Evolutionary conservation across 2,113 vertebrate genomes (phyloP).

Genomic region (Neopipo cinnamomea): DNA sequence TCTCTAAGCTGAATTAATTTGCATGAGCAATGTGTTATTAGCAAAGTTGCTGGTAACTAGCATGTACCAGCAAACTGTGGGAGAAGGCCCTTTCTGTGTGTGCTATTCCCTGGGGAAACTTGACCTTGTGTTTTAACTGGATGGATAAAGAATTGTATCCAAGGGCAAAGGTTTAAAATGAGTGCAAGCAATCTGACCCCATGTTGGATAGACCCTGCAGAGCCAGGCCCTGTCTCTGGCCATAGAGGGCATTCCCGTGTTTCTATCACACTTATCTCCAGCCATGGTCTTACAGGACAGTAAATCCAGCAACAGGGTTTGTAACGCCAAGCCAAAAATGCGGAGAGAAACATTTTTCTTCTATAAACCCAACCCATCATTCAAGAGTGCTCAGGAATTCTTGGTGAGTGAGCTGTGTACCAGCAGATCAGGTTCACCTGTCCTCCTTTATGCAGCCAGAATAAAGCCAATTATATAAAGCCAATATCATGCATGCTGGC

Average conservation of each 20-base stretch:
- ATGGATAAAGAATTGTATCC: neutral
- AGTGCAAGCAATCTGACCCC: neutral
- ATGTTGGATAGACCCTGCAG: fast-evolving
- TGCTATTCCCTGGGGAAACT: neutral
- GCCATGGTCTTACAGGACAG: neutral
- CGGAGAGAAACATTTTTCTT: neutral
- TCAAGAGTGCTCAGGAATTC: neutral
- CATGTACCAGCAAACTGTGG: neutral
- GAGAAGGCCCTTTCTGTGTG: neutral
- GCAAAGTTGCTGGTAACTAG: conserved; percentile 13
- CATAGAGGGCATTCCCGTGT: neutral
- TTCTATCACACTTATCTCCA: neutral
- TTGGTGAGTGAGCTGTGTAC: neutral
- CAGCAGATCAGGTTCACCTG: fast-evolving
- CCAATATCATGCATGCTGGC: neutral
- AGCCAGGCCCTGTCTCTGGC: neutral
- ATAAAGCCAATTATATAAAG: fast-evolving
- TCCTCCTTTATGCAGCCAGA: neutral
- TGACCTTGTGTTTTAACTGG: neutral
- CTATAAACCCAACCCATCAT: neutral
- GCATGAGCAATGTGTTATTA: conserved; percentile 58
- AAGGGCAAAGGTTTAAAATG: neutral
- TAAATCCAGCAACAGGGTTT: neutral
- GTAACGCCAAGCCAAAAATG: neutral
- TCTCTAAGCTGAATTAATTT: conserved; percentile 68